Percentiles rank a stretch among this genome's conserved stretches.
These are phyloP conservation scores for Phyllotreta cruciferae DNA, from an alignment of 2,888 invertebrate genomes.

Conservation along the genomic window DNA sequence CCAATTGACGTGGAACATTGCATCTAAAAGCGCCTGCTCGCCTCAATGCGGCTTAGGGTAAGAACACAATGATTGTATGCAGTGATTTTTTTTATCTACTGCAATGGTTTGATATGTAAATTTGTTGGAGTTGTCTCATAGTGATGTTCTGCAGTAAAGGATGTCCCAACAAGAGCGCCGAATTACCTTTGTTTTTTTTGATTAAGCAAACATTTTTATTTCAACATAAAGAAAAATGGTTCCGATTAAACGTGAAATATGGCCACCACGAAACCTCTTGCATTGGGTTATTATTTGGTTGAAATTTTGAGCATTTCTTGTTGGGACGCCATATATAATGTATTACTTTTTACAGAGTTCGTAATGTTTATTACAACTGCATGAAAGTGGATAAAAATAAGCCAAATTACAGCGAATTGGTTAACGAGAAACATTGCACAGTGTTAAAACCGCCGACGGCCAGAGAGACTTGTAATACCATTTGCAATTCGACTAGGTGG, in stretches of 20 bases:
- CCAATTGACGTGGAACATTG: slow-evolving; percentile 63
- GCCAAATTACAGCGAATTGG: slow-evolving; percentile 44
- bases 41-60: slow-evolving; percentile 74
- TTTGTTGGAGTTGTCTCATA: too few relatives aligned
- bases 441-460: slow-evolving; percentile 63
- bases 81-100: slow-evolving; percentile 32
- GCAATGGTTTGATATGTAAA: too few relatives aligned
- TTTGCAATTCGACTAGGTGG: slow-evolving; percentile 73
- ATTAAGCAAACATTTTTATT: too few relatives aligned
- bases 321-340: too few relatives aligned
- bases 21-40: slow-evolving; percentile 70
- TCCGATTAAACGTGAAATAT: too few relatives aligned
- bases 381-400: slow-evolving; percentile 60
- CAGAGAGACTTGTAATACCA: slow-evolving; percentile 66
- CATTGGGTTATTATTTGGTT: too few relatives aligned
- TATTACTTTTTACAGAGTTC: slow-evolving; percentile 49
- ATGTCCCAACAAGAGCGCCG: too few relatives aligned
- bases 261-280: too few relatives aligned
- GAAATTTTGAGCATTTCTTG: too few relatives aligned
- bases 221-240: too few relatives aligned
- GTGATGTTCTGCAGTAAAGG: too few relatives aligned
- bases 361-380: slow-evolving; percentile 68
- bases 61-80: slow-evolving; percentile 37
- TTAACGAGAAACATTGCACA: slow-evolving; percentile 60
- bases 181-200: background rate